phyloP scores from a whole-genome alignment of 2,113 vertebrate genomes.

The Hydropotes inermis region DNA sequence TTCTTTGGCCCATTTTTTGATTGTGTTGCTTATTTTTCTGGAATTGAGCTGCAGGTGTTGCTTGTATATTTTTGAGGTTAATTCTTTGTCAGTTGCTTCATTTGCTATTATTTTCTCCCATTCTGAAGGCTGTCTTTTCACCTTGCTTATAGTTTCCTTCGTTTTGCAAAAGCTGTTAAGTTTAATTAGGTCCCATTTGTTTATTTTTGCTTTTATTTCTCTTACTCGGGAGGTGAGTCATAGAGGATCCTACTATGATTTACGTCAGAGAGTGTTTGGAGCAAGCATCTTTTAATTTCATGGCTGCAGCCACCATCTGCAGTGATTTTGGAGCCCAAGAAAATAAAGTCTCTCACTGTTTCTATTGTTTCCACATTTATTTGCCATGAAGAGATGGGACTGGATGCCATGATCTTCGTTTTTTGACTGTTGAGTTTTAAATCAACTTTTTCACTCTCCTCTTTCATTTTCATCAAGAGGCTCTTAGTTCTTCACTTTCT shows the following conservation, averaged over 20 bases:
- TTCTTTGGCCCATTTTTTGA: neutral
- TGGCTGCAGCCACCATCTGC: neutral
- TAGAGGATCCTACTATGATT: neutral
- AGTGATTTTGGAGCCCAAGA: neutral
- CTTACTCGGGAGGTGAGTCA: neutral
- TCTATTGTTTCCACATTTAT: neutral
- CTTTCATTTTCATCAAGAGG: neutral
- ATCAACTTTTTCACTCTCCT: neutral
- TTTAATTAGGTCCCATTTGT: neutral
- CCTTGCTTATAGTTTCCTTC: neutral
- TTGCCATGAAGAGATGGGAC: neutral
- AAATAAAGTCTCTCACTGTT: neutral
- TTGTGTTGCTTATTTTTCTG: neutral
- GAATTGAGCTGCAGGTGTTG: neutral
- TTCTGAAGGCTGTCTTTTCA: neutral
- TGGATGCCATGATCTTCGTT: neutral
- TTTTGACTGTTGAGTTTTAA: neutral
- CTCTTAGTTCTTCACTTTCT: neutral
- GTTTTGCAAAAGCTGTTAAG: neutral
- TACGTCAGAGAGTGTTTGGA: neutral
- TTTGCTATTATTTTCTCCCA: neutral
- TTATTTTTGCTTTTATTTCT: neutral
- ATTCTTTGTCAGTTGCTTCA: neutral
- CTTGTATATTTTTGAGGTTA: neutral
- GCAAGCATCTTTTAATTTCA: neutral